Conservation (phyloP, 2,113 vertebrate species). For the Puffinus mauretanicus region DNA sequence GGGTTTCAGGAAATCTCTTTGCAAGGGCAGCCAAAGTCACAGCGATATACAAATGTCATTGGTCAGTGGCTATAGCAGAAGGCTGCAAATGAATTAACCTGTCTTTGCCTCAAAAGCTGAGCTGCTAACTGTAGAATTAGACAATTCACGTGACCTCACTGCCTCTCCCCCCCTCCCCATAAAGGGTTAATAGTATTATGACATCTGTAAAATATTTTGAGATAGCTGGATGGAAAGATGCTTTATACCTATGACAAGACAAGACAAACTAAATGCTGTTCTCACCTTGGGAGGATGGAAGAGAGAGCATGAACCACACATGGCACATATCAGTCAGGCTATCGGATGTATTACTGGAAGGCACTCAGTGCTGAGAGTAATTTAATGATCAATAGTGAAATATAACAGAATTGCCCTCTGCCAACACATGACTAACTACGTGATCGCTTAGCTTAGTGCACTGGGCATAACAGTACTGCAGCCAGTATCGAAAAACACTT, state of each 20-base stretch:
- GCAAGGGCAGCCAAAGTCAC: not conserved
- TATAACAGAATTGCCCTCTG: not conserved
- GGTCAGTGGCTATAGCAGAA: not conserved
- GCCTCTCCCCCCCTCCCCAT: no score
- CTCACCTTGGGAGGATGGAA: not conserved
- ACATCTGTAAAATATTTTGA: not conserved
- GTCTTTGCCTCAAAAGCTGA: not conserved
- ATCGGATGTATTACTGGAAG: not conserved
- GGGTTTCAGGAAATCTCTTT: not conserved
- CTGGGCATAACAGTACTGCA: not conserved
- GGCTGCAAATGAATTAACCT: not conserved
- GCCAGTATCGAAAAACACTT: not conserved
- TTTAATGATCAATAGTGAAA: not conserved
- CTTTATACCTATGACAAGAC: not conserved
- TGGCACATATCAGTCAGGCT: not conserved
- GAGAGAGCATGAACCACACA: rapidly evolving
- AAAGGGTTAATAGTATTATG: not conserved
- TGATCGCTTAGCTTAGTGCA: not conserved
- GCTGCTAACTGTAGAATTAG: not conserved
- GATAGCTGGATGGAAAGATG: not conserved
- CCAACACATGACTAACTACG: not conserved
- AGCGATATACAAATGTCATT: not conserved
- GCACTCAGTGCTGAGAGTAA: not conserved
- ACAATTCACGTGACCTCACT: not conserved
- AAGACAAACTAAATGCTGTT: not conserved